These are phyloP conservation scores for Cyclopterus lumpus DNA, from an alignment of 2,797 vertebrate genomes.

Conservation along the genomic window DNA sequence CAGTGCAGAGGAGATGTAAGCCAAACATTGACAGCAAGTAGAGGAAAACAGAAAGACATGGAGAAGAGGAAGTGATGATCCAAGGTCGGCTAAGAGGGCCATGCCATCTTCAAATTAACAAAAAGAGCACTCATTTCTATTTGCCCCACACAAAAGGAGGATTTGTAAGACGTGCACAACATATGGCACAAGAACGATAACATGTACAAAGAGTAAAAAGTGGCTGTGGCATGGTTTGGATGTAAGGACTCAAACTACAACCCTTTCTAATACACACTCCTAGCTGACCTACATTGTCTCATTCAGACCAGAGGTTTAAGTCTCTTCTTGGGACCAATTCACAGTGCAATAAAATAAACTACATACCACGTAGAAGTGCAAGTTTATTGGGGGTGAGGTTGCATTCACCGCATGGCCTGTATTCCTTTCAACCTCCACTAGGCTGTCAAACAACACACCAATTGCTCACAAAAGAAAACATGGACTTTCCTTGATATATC, in stretches of 20 bases:
- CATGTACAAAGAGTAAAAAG: slow-evolving; percentile 12
- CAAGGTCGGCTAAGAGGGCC: not conserved
- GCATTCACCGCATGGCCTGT: not conserved
- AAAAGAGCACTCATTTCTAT: not conserved
- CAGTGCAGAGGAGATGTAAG: slow-evolving; percentile 7
- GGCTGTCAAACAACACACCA: not conserved
- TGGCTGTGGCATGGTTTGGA: slow-evolving; percentile 28
- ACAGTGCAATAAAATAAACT: slow-evolving; percentile 7
- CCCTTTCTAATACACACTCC: slow-evolving; percentile 25
- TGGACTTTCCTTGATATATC: not conserved
- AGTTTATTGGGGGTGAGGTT: not conserved
- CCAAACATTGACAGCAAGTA: slow-evolving; percentile 27
- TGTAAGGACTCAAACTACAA: slow-evolving; percentile 30
- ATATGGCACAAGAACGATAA: not conserved
- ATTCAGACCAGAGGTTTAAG: slow-evolving; percentile 22
- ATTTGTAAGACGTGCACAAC: not conserved
- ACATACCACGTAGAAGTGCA: not conserved
- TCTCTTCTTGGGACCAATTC: slow-evolving; percentile 6
- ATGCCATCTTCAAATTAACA: not conserved
- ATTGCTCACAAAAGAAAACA: not conserved
- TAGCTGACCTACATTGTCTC: slow-evolving; percentile 53
- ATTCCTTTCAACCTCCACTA: not conserved
- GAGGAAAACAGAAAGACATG: slow-evolving; percentile 20
- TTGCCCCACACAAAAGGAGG: not conserved
- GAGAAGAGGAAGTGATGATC: slow-evolving; percentile 10